Conservation (phyloP, 2,797 vertebrate species). For the Eulemur coronatus region DNA sequence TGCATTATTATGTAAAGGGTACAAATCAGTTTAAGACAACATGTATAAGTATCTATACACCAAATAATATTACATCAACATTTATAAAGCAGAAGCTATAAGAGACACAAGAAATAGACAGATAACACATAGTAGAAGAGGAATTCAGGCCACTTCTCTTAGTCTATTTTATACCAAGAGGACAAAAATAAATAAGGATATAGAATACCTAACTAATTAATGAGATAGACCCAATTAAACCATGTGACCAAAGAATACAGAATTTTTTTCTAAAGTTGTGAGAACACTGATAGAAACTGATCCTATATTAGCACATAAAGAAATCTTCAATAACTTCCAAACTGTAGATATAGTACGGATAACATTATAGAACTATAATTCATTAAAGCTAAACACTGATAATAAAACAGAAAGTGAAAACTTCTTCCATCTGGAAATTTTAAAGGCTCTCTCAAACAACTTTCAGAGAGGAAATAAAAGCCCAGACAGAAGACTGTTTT, state of each 20-base stretch:
- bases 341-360: neutral
- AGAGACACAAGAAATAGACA: neutral
- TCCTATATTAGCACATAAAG: neutral
- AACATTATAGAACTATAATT: constrained; percentile 1
- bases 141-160: neutral
- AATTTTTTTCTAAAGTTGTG: neutral
- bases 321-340: neutral
- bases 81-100: neutral
- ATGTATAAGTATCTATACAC: neutral
- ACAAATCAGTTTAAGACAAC: neutral
- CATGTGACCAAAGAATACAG: neutral
- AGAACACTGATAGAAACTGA: neutral
- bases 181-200: neutral
- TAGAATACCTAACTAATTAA: neutral
- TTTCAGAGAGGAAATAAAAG: constrained; percentile 25
- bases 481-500: neutral
- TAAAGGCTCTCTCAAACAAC: neutral
- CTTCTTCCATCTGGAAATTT: neutral
- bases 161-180: neutral
- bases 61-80: neutral
- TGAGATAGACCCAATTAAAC: neutral
- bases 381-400: neutral
- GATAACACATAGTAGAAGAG: neutral
- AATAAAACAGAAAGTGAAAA: neutral
- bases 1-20: neutral